phyloP scores from a whole-genome alignment of 2,113 vertebrate genomes.

The Meleagris gallopavo region DNA sequence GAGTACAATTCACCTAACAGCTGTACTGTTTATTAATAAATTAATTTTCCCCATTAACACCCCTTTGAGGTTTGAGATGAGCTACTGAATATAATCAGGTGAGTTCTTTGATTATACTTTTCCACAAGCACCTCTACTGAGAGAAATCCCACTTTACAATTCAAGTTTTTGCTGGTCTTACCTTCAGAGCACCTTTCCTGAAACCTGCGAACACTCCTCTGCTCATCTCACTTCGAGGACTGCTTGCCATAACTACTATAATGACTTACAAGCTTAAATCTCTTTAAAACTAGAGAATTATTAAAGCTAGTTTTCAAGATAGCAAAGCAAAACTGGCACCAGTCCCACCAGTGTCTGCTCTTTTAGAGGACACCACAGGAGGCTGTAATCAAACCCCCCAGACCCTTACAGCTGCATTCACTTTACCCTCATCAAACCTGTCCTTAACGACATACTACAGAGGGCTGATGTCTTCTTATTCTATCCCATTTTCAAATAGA shows the following conservation, averaged over 20 bases:
- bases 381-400: not conserved
- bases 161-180: not conserved
- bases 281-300: slow-evolving; percentile 1
- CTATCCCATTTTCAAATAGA: not conserved
- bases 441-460: not conserved
- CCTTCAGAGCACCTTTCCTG: not conserved
- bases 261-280: not conserved
- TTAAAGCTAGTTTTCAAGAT: slow-evolving; percentile 1
- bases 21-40: not conserved
- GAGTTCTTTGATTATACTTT: not conserved
- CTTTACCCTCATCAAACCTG: not conserved
- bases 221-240: not conserved
- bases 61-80: not conserved
- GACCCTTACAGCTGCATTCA: not conserved
- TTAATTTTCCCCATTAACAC: not conserved
- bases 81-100: not conserved
- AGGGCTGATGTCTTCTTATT: not conserved
- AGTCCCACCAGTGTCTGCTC: not conserved
- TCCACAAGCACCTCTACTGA: not conserved
- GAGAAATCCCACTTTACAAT: not conserved
- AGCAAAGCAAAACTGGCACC: not conserved
- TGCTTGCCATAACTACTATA: not conserved
- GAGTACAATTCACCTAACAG: not conserved
- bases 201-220: accelerated
- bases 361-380: not conserved